Base-by-base conservation (phyloP, 2,888 invertebrate genomes). In the Hemistola chrysoprasaria region DNA sequence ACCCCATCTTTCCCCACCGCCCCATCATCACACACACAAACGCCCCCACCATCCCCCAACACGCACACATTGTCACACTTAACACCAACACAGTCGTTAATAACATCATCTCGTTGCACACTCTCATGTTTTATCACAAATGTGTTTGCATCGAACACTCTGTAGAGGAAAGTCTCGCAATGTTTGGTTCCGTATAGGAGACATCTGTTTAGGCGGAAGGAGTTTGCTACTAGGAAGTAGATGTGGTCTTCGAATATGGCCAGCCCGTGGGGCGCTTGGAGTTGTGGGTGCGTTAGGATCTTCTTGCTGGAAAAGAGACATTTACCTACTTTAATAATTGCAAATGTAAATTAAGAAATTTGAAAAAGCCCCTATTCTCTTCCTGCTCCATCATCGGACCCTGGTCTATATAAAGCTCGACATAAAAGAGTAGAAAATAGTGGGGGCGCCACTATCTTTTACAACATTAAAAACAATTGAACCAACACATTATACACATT, bases 211-310 rank as follows among this genome's bases (percentile, higher is more conserved):
- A 94, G 78, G 10, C 89, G 86, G 27, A 90, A 90, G 0, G 90
- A 74, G 30, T 90, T 89, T 0, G 85, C 80, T 2, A 86, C 90
- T 0, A 92, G 73, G 89, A 94, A 95, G 74, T 94, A 97, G 0
- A 97, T 79, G 50, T 93, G 87, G 70, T 95, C 94, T 67, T 95
- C 95, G 69, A 93, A 94, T 26, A 96, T 83, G 3, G 91, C 91
- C 10, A 97, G 71, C 0, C 92, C 92, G 26, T 91, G 90, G 0
- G 95, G 94, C 22, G 90, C 87, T 34, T 79, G 69, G 0, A 91
- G 69, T 0, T 90, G 71, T 0, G 78, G 70, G 11, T 85, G 78
- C 45, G 75, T 72, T 22, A 91, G 57, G 22, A 92, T 63, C 0
- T 76, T 72, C 50, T 68, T 78, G 10, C 91, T 84, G 63, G 1